Evolutionary conservation across 2,888 invertebrate genomes (phyloP).

Genomic region (Cryptophagus acutangulus): DNA sequence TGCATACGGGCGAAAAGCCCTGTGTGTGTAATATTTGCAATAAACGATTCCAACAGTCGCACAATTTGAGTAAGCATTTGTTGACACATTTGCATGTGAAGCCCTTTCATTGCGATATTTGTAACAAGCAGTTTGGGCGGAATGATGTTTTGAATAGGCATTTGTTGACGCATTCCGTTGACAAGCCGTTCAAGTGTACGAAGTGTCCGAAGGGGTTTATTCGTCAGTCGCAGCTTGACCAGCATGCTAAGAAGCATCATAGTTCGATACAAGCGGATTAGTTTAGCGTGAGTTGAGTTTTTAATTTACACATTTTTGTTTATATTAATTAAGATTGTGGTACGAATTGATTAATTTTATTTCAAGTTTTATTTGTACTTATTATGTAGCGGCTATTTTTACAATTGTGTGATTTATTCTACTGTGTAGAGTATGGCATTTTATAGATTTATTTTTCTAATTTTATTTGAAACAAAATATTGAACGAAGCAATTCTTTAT

Average conservation of each 20-base stretch:
- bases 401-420: too few relatives aligned
- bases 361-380: too few relatives aligned
- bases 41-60: constrained; percentile 40
- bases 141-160: constrained; percentile 44
- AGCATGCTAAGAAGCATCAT: constrained; percentile 34
- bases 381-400: too few relatives aligned
- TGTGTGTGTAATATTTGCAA: constrained; percentile 41
- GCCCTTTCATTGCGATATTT: constrained; percentile 42
- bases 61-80: constrained; percentile 45
- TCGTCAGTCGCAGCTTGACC: constrained; percentile 33
- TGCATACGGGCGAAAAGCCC: constrained; percentile 46
- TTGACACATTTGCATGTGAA: constrained; percentile 43
- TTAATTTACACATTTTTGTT: neutral
- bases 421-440: too few relatives aligned
- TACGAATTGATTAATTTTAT: too few relatives aligned
- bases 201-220: constrained; percentile 41
- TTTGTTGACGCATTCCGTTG: constrained; percentile 42
- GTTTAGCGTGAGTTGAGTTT: neutral
- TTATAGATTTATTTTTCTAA: too few relatives aligned
- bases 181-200: constrained; percentile 41
- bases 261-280: neutral
- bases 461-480: too few relatives aligned
- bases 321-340: neutral
- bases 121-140: constrained; percentile 43
- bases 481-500: too few relatives aligned